Base-by-base conservation (phyloP, 1,140 invertebrate species). In the Eciton burchellii region DNA sequence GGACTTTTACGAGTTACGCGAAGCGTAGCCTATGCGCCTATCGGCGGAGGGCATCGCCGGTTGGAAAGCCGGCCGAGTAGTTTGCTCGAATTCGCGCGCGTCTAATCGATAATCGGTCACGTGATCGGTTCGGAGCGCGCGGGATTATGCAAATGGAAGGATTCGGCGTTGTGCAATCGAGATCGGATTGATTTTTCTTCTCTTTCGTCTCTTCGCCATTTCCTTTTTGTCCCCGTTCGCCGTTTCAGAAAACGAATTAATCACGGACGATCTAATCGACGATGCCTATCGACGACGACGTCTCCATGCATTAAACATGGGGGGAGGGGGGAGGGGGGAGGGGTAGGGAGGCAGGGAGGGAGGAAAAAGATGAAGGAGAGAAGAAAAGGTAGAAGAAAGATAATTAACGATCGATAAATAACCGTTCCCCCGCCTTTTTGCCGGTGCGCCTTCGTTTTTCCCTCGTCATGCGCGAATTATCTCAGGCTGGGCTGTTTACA, bases 381-480 rank as follows among this genome's bases (percentile, higher is more conserved):
- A n/a, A n/a, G n/a, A n/a, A n/a, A n/a, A n/a, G n/a, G n/a, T n/a
- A n/a, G n/a, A n/a, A n/a, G n/a, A n/a, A n/a, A n/a, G 16, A 3
- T 35, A 43, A 43, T 24, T 19, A 29, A 29, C 1, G 24, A 74
- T 8, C 3, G 3, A 66, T 21, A 12, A 60, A 19, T 24, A 19
- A 59, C 19, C 21, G 57, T 35, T 35, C 57, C n/a, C n/a, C n/a
- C n/a, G n/a, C n/a, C 14, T 81, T 45, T 81, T 45, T 21, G 21
- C 21, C 6, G n/a, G 19, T 66, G 45, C 43, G n/a, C n/a, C n/a
- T n/a, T n/a, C n/a, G n/a, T 43, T 66, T 29, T 81, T 62, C n/a
- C n/a, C n/a, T 84, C 56, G 60, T 84, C 54, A 82, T 65, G 65
- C 56, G 83, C 66, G 49, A 74, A 85, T 57, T 74, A 85, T 74